Evolutionary conservation across 2,888 invertebrate species (phyloP).

Genomic region (Cantharis lateralis): DNA sequence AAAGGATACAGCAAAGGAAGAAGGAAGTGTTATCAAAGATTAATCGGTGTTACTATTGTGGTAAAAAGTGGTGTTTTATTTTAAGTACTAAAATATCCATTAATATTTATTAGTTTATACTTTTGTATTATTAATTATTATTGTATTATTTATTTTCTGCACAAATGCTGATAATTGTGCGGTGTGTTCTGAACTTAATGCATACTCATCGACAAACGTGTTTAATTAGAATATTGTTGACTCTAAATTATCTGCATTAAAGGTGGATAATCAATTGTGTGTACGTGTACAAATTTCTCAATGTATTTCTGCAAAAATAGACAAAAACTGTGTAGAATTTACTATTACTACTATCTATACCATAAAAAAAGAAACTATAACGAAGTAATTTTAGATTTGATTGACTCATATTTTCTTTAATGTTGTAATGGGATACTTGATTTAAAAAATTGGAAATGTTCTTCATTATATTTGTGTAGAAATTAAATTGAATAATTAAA

Average conservation of each 20-base stretch:
- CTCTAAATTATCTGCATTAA: background rate
- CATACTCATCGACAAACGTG: background rate
- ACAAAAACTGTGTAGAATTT: background rate
- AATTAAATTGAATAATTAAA: constrained; percentile 7
- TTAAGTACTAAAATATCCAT: constrained; percentile 36
- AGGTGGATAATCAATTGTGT: background rate
- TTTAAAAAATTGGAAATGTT: background rate
- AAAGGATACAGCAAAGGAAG: constrained; percentile 49
- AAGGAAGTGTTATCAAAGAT: constrained; percentile 49
- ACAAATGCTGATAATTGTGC: constrained; percentile 27
- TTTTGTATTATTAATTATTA: constrained; percentile 21
- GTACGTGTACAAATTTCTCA: background rate
- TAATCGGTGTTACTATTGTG: constrained; percentile 34
- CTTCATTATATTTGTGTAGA: background rate
- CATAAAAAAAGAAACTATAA: background rate
- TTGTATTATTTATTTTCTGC: constrained; percentile 19
- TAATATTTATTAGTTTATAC: constrained; percentile 22
- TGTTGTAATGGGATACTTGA: background rate
- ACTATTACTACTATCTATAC: background rate
- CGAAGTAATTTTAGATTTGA: background rate
- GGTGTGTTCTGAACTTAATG: constrained; percentile 5
- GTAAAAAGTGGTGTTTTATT: constrained; percentile 22
- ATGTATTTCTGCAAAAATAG: background rate
- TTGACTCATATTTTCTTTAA: background rate
- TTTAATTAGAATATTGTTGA: background rate